phyloP scores from a whole-genome alignment of 1,140 invertebrate species.

The Drosophila malerkotliana region DNA sequence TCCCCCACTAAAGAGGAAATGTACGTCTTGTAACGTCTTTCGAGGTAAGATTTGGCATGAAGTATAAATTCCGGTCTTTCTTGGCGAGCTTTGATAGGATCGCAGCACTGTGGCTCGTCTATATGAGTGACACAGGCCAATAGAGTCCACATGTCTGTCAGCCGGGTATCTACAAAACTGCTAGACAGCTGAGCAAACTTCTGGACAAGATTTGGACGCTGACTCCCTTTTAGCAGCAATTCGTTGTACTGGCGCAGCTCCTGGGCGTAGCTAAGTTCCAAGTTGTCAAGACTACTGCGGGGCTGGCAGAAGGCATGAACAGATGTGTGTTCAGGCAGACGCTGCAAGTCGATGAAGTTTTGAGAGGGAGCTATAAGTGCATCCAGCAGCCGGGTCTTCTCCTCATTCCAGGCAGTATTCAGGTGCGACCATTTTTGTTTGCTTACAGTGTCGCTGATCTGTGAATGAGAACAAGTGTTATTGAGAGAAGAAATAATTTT shows the following conservation, averaged over 20 bases:
- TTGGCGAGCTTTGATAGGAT: constrained; percentile 89
- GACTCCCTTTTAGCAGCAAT: constrained; percentile 88
- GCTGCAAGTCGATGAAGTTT: constrained; percentile 91
- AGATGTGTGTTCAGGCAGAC: constrained; percentile 88
- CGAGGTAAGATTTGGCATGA: constrained; percentile 93
- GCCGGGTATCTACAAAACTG: constrained; percentile 92
- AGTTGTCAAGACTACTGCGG: constrained; percentile 79
- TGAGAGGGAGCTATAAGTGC: constrained; percentile 93
- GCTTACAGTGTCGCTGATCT: constrained; percentile 89
- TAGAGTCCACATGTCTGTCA: constrained; percentile 95
- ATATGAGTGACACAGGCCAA: constrained; percentile 84
- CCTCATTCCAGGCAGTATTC: constrained; percentile 93
- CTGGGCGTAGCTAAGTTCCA: constrained; percentile 93
- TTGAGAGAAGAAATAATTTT: neutral
- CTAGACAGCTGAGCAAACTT: constrained; percentile 90
- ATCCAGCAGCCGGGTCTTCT: constrained; percentile 94
- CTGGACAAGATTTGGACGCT: constrained; percentile 89
- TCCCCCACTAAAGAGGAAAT: constrained; percentile 92
- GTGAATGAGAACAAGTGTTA: constrained; percentile 48
- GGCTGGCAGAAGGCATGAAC: constrained; percentile 84
- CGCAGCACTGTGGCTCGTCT: constrained; percentile 85
- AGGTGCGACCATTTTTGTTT: constrained; percentile 92
- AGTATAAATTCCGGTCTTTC: constrained; percentile 88
- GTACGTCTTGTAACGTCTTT: constrained; percentile 93
- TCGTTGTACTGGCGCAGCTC: constrained; percentile 94